Evolutionary conservation across 2,113 vertebrate species (phyloP).

Genomic region (Hypomesus transpacificus): DNA sequence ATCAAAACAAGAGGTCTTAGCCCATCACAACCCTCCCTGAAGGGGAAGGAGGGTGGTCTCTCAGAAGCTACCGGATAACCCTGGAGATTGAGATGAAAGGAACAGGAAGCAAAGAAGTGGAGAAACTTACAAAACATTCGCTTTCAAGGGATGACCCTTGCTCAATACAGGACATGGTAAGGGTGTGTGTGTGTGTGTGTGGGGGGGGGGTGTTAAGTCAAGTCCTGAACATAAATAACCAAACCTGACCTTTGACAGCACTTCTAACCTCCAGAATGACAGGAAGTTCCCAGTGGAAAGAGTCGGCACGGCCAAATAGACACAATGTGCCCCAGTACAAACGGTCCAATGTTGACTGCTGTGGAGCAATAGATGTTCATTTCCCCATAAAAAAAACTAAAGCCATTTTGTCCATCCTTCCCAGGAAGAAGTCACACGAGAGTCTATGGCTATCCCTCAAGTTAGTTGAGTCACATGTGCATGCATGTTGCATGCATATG

Average conservation of each 20-base stretch:
- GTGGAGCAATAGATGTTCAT: background rate
- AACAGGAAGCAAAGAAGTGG: no score
- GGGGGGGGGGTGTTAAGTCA: slow-evolving; percentile 11
- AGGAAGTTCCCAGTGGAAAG: background rate
- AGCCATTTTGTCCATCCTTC: background rate
- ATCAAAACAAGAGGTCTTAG: no score
- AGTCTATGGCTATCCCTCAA: slow-evolving; percentile 11
- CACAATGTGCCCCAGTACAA: background rate
- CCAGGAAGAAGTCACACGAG: slow-evolving; percentile 22
- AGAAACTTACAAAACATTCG: no score
- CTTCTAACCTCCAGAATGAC: slow-evolving; percentile 16
- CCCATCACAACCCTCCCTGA: no score
- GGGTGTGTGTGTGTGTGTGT: no score
- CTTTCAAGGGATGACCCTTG: no score
- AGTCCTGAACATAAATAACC: slow-evolving; percentile 37
- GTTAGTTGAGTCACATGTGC: background rate
- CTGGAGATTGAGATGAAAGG: no score
- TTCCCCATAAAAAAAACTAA: background rate
- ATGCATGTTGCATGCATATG: background rate
- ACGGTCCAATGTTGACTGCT: background rate
- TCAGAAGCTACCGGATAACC: no score
- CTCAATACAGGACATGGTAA: no score
- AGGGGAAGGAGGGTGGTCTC: no score
- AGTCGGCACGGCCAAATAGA: background rate
- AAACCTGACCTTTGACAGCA: slow-evolving; percentile 22